Evolutionary conservation across 2,888 invertebrate genomes (phyloP).

Genomic region (Synanthedon vespiformis): DNA sequence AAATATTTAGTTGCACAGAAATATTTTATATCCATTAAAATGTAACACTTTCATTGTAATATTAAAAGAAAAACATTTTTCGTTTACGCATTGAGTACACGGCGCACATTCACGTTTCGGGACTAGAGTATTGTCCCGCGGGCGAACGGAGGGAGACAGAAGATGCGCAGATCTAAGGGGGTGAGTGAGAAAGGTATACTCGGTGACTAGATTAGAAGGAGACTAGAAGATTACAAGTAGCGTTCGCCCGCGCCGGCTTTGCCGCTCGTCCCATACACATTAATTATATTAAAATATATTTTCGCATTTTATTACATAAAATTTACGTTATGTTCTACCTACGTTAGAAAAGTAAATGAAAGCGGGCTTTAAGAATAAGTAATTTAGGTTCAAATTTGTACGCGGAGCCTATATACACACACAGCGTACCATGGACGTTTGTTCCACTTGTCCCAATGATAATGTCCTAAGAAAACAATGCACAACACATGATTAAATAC

Average conservation of each 20-base stretch:
- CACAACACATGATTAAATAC: too few relatives aligned
- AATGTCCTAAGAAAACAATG: constrained; percentile 12
- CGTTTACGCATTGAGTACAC: constrained; percentile 48
- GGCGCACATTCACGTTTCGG: constrained; percentile 38
- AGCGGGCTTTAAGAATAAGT: constrained; percentile 60
- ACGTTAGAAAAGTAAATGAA: constrained; percentile 64
- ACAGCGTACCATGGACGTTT: constrained; percentile 70
- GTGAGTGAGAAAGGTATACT: constrained; percentile 12
- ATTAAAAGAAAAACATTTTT: too few relatives aligned
- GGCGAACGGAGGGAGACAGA: constrained; percentile 37
- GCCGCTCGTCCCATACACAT: constrained; percentile 67
- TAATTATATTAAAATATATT: constrained; percentile 69
- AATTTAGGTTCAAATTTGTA: constrained; percentile 64
- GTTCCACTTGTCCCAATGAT: constrained; percentile 43
- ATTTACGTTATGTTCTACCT: constrained; percentile 70
- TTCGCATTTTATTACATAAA: constrained; percentile 70
- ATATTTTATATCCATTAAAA: too few relatives aligned
- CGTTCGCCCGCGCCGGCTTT: constrained; percentile 64
- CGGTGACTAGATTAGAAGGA: constrained; percentile 26
- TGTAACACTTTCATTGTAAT: too few relatives aligned
- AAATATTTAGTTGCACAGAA: too few relatives aligned
- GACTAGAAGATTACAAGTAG: constrained; percentile 20
- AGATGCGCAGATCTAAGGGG: constrained; percentile 9
- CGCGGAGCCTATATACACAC: constrained; percentile 67
- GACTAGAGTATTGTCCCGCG: constrained; percentile 57